Conservation (phyloP, 2,888 invertebrate species). For the Alentia gelatinosa region DNA sequence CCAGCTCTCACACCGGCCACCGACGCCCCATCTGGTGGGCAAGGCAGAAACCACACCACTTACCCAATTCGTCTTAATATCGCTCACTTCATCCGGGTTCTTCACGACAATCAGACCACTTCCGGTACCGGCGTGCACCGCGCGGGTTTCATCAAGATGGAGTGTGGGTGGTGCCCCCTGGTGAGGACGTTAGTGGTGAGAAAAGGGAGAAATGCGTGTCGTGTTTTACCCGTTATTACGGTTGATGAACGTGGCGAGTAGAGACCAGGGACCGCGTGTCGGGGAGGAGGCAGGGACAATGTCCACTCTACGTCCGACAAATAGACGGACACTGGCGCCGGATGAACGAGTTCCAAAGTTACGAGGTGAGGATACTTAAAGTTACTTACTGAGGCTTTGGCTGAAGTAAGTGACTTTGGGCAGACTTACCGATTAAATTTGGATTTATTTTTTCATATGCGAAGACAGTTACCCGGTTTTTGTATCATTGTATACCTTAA, state of each 20-base stretch:
- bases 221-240: background rate
- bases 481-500: no score
- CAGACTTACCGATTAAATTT: no score
- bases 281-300: background rate
- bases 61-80: background rate
- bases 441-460: no score
- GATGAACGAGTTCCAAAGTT: no score
- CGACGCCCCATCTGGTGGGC: background rate
- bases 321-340: no score
- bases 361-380: no score
- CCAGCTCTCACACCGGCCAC: background rate
- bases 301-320: background rate
- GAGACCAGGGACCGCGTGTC: background rate
- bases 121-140: background rate
- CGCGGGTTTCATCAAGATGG: slow-evolving; percentile 18
- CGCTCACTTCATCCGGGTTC: slow-evolving; percentile 23
- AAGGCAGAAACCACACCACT: background rate
- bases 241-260: background rate
- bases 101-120: slow-evolving; percentile 13
- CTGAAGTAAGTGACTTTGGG: no score
- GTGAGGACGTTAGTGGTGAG: background rate
- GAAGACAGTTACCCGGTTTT: no score
- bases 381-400: no score
- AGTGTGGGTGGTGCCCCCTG: background rate
- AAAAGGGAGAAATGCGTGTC: background rate